Conservation (phyloP, 2,113 vertebrate species). For the Pardalotus punctatus region DNA sequence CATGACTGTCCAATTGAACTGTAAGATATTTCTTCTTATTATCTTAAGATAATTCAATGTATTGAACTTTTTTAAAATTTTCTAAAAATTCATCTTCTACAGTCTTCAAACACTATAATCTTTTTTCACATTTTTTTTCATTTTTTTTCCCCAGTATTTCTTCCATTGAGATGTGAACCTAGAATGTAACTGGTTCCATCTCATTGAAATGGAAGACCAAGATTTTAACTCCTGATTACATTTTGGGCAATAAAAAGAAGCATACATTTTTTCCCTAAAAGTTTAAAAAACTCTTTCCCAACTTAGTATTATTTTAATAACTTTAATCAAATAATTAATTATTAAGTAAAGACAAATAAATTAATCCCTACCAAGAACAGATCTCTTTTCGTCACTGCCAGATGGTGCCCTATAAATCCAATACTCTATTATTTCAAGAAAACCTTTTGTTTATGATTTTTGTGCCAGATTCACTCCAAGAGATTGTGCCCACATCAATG, state of each 20-base stretch:
- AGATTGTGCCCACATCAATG: background rate
- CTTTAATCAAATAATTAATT: background rate
- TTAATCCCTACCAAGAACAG: background rate
- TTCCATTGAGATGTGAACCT: background rate
- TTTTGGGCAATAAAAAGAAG: background rate
- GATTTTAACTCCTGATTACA: background rate
- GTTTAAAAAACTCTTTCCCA: background rate
- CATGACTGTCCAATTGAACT: background rate
- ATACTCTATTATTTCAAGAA: background rate
- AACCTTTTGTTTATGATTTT: slow-evolving; percentile 31
- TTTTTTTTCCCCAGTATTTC: background rate
- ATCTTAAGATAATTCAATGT: background rate
- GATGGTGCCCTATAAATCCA: slow-evolving; percentile 28
- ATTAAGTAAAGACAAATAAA: slow-evolving; percentile 14
- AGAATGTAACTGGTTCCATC: background rate
- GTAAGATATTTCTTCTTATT: background rate
- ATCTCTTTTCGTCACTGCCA: background rate
- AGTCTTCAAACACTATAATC: background rate
- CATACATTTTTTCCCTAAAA: background rate
- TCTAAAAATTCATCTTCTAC: background rate
- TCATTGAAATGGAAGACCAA: background rate
- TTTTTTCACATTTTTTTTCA: background rate
- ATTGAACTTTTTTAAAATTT: background rate
- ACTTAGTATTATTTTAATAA: background rate
- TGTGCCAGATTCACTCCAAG: background rate